Evolutionary conservation across 2,888 invertebrate genomes (phyloP).

Genomic region (Myopa testacea): DNA sequence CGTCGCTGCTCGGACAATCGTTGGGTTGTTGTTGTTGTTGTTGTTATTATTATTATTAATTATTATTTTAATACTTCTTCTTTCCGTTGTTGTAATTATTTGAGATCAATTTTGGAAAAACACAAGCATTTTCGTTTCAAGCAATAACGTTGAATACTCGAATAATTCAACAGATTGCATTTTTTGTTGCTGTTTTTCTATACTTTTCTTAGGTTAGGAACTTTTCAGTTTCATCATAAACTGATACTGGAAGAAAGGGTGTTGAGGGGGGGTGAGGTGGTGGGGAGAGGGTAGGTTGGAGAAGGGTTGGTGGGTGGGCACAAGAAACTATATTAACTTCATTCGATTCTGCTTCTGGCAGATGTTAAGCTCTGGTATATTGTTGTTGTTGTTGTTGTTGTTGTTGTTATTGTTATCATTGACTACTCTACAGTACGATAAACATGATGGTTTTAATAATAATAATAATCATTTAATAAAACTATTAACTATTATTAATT

Average conservation of each 20-base stretch:
- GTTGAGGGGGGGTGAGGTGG: neutral
- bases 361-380: neutral
- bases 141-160: too few relatives aligned
- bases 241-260: neutral
- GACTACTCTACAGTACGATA: too few relatives aligned
- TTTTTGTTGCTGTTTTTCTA: slow-evolving; percentile 11
- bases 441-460: too few relatives aligned
- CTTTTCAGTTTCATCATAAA: neutral
- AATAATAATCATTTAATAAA: too few relatives aligned
- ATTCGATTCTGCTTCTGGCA: too few relatives aligned
- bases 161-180: neutral
- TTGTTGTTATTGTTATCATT: neutral
- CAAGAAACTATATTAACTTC: neutral
- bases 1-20: too few relatives aligned
- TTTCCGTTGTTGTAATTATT: slow-evolving; percentile 8
- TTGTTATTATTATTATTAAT: neutral
- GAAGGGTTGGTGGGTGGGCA: neutral
- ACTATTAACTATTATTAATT: too few relatives aligned
- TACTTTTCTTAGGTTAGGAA: neutral
- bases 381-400: neutral
- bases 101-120: neutral
- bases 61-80: neutral
- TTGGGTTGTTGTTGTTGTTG: neutral
- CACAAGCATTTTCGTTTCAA: too few relatives aligned
- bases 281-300: neutral